A percentile compares a stretch with the other conserved stretches of the same genome.
Evolutionary conservation across 2,888 invertebrate genomes (phyloP).

Genomic region (Smittia aterrima): DNA sequence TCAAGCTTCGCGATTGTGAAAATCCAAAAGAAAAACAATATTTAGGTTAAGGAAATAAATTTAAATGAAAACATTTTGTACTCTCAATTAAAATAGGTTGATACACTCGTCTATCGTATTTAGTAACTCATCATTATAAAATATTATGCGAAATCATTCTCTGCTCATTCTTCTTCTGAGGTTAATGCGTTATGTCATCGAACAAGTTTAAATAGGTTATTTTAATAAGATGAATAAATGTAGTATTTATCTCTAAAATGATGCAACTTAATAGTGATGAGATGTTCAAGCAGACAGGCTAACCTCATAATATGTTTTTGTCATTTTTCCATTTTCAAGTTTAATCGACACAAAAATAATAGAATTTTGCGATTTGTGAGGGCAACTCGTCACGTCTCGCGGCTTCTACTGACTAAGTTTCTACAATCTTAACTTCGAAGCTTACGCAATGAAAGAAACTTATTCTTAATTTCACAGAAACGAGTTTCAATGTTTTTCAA

Average conservation of each 20-base stretch:
- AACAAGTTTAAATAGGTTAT: neutral
- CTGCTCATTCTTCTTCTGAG: neutral
- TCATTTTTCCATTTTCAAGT: neutral
- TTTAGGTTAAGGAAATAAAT: neutral
- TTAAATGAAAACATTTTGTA: conserved; percentile 29
- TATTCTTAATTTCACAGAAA: conserved; percentile 21
- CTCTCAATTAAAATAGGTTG: conserved; percentile 24
- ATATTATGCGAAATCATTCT: conserved; percentile 1
- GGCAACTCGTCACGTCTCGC: conserved; percentile 3
- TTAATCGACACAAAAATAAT: neutral
- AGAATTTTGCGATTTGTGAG: conserved; percentile 16
- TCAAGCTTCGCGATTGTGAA: too few relatives aligned
- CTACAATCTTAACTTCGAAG: neutral
- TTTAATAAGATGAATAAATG: neutral
- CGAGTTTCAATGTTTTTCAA: neutral
- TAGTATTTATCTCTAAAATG: neutral
- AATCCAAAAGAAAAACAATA: too few relatives aligned
- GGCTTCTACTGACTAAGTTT: neutral
- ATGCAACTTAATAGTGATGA: neutral
- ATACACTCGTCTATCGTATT: neutral
- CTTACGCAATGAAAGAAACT: neutral
- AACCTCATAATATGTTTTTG: too few relatives aligned
- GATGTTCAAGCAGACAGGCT: neutral
- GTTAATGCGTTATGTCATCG: conserved; percentile 20
- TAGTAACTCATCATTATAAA: conserved; percentile 20